Evolutionary conservation across 1,140 invertebrate species (phyloP), one percentile per base, ranked within the genome.

Genomic region (Rhopalosiphum maidis): DNA sequence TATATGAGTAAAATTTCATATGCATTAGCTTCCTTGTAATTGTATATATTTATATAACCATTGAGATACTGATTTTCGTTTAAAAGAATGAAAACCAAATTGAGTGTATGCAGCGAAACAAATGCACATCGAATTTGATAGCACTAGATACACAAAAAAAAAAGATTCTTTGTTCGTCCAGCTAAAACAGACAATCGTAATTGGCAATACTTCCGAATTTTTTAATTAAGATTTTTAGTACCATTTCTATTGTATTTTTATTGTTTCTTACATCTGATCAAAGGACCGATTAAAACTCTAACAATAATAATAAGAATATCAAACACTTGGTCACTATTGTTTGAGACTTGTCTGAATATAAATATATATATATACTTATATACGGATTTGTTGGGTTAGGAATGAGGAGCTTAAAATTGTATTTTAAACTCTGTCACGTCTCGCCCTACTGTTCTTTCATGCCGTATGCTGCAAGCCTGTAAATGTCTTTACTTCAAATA

Each of bases 401-500:
- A 55, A 89, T 25, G 48, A 37, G 21, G 23, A 89, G 87, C 43
- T 90, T 93, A 54, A 86, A 93, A 93, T 93, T 85, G n/a, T 48
- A 86, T 93, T 93, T 93, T 83, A 85, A 93, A 93, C 46, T 93
- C 48, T 43, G 91, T 93, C 91, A 86, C 91, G 35, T 93, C 48
- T 60, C 60, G n/a, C 55, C 15, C 22, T 85, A 11, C 18, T 48
- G 25, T 93, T 93, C 35, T 54, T 83, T 93, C 82, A 41, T 54
- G 35, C 35, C 37, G 82, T 85, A 93, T 85, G 91, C 91, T 55
- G 15, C 54, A 93, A 83, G 85, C 43, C 91, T 55, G 82, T 41
- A 93, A 83, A 93, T 68, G 91, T 93, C 91, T 85, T 93, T 93
- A 93, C 91, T 93, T 93, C 91, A 93, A 93, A 93, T 93, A 93